Percentiles rank a stretch among this genome's conserved stretches.
phyloP scores from a whole-genome alignment of 2,113 vertebrate species.

The Sinosuthora webbiana region DNA sequence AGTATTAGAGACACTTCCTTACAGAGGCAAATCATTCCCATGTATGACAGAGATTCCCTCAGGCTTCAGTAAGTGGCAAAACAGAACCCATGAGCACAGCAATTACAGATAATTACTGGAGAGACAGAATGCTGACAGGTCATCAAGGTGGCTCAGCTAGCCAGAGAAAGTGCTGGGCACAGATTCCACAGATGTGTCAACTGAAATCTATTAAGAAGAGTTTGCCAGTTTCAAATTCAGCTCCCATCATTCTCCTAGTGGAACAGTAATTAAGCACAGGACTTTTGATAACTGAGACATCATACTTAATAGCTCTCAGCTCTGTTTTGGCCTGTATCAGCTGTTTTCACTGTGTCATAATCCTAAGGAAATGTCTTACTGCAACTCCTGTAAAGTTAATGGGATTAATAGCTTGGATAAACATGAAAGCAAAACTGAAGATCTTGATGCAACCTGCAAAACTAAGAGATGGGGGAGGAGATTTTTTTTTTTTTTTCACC shows the following conservation, averaged over 20 bases:
- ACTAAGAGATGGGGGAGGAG: neutral
- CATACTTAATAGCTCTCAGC: neutral
- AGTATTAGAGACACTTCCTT: neutral
- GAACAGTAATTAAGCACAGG: neutral
- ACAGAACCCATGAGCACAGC: neutral
- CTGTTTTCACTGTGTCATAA: neutral
- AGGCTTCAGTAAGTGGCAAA: neutral
- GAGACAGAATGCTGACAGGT: neutral
- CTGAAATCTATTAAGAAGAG: neutral
- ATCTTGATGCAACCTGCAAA: neutral
- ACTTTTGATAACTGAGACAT: neutral
- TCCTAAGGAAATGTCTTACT: neutral
- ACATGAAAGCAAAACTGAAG: neutral
- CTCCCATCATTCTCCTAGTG: neutral
- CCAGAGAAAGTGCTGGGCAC: neutral
- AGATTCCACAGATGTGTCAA: neutral
- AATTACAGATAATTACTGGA: neutral
- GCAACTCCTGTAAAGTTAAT: neutral
- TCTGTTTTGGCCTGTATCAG: conserved; percentile 2
- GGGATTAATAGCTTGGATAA: neutral
- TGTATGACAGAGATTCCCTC: neutral
- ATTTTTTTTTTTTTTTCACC: neutral
- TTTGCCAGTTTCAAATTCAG: neutral
- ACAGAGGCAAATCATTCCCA: neutral
- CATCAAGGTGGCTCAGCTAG: neutral